Evolutionary conservation across 2,888 invertebrate species (phyloP), one percentile per base, ranked within the genome.

Genomic region (Epinotia brunnichana): DNA sequence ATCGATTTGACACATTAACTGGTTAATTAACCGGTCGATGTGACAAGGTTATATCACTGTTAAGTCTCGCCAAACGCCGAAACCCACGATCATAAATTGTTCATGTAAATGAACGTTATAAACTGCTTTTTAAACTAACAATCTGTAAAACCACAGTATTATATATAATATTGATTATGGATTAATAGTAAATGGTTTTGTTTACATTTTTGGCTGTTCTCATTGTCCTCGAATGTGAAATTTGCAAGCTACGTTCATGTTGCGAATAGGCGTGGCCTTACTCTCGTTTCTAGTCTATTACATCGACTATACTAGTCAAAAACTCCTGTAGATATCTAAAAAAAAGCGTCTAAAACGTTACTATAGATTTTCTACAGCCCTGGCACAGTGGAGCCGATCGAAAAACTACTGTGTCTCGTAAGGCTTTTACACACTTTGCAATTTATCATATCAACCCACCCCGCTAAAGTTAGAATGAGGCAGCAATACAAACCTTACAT

Each of bases 281-380:
- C 48, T 10, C 13, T 11, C 29, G 1, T 19, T 13, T 35, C 29
- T 35, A 29, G 17, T 63, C 51, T 15, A 24, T 51, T 24, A 2
- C 29, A 53, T 53, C 51, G 54, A 56, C 54, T 66, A 56, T 41
- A 54, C 54, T 66, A 56, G 66, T 56, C 66, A 66, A 56, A n/a
- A 10, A 17, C 19, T 29, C 35, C 1, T 29, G 5, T 19, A 54
- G 51, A 39, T 41, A 2, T 21, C 15, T 15, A 44, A 61, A n/a
- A 3, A 15, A 19, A n/a, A 41, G 41, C 17, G 59, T 62, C 48
- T 62, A 29, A 60, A 62, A 17, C n/a, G 24, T 62, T 62, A 19
- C 60, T 19, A 60, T 41, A 7, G 15, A 61, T 9, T 61, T 41
- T 44, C 13, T 21, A 41, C 21, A 60, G 39, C 39, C 11, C 15